Evolutionary conservation across 2,888 invertebrate genomes (phyloP), one percentile per base, ranked within the genome.

Genomic region (Schrankia costaestrigalis): DNA sequence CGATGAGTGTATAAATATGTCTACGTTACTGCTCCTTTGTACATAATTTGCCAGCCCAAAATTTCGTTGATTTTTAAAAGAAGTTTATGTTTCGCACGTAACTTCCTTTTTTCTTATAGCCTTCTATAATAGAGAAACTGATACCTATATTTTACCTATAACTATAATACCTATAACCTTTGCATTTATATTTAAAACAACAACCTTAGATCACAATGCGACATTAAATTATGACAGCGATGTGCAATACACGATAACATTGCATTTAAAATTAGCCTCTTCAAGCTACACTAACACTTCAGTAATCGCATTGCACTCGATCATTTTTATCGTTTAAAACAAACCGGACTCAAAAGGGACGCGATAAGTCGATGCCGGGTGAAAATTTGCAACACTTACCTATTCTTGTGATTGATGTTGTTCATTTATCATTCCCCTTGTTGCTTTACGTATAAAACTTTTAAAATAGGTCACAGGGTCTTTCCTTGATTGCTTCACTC

Each of bases 391-490:
- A 83, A 78, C 83, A 82, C 78, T 84, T 79, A 82, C 78, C 84
- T 79, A 78, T 78, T 82, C 75, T 64, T 71, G 79, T 86, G 86
- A 87, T 86, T 84, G 85, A 87, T 87, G 87, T 70, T 68, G 58
- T 73, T 73, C 85, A 86, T 87, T 86, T 85, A 86, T 87, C 85
- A 86, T 71, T 76, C 80, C 83, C 83, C 85, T 85, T 76, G 75
- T 81, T 67, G 67, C 56, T 47, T 56, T 56, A 49, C 69, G 71
- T 68, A 79, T 77, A 71, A 76, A 84, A 86, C 79, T 85, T 85
- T 85, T 86, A 72, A 85, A 86, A 86, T 85, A 63, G 86, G 86
- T 87, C 87, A 87, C 79, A 78, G 74, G 83, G 83, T 81, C 76
- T 69, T 66, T 56, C 62, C 65, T 71, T 76, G 78, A 82, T 84